These are phyloP conservation scores for Loripinus fragilis DNA, from an alignment of 2,888 invertebrate genomes.

Conservation along the genomic window DNA sequence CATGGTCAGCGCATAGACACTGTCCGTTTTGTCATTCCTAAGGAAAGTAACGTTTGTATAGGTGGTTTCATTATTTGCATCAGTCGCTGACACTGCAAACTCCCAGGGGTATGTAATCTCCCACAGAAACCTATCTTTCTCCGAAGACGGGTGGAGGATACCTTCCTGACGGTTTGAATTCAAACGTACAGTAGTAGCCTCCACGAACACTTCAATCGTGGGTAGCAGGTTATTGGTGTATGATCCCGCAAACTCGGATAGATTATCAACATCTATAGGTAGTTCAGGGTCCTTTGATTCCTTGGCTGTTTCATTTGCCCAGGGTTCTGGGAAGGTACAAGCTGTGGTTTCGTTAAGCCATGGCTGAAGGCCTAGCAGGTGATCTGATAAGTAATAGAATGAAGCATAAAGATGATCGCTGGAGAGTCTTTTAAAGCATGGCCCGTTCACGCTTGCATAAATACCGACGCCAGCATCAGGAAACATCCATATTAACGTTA, in stretches of 20 bases:
- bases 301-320: not conserved
- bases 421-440: not conserved
- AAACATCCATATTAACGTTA: conserved; percentile 32
- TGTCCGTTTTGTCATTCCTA: not conserved
- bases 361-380: not conserved
- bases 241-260: not conserved
- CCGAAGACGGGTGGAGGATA: not conserved
- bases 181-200: not conserved
- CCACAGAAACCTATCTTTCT: conserved; percentile 2
- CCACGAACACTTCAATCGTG: not conserved
- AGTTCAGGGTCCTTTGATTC: not conserved
- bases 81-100: not conserved
- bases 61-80: not conserved
- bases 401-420: no score
- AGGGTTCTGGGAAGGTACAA: conserved; percentile 10
- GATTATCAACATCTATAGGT: not conserved
- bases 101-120: conserved; percentile 2
- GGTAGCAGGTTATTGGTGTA: not conserved
- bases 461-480: conserved; percentile 44
- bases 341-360: conserved; percentile 16
- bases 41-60: not conserved
- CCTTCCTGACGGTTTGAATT: not conserved
- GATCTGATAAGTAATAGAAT: not conserved
- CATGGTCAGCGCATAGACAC: not conserved
- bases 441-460: conserved; percentile 49